Percentiles rank a stretch among this genome's conserved stretches.
Conservation (phyloP, 2,888 invertebrate genomes). For the Noctua janthe region DNA sequence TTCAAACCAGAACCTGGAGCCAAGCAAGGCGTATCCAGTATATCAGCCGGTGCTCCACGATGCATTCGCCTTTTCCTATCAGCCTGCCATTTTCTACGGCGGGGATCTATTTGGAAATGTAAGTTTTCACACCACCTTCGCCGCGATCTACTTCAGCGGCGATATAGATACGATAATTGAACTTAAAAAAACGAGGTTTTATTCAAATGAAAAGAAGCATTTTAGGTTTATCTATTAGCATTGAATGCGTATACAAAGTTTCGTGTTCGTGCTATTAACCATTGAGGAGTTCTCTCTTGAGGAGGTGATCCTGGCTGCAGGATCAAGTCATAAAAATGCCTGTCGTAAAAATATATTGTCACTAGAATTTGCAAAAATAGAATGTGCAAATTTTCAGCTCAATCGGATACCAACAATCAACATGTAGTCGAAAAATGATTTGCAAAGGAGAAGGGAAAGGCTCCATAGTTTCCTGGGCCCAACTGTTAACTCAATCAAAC, state of each 20-base stretch:
- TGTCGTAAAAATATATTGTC: too few species aligned
- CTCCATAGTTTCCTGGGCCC: too few species aligned
- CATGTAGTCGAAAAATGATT: too few species aligned
- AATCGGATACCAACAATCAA: too few species aligned
- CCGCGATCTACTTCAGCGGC: too few species aligned
- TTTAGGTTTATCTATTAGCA: neutral
- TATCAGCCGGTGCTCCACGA: slow-evolving; percentile 93
- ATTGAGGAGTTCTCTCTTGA: neutral
- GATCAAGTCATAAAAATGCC: too few species aligned
- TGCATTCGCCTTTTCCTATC: slow-evolving; percentile 88
- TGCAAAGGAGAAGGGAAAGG: too few species aligned
- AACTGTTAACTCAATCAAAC: too few species aligned
- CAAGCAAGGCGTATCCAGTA: slow-evolving; percentile 94
- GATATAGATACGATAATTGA: too few species aligned
- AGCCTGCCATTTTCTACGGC: slow-evolving; percentile 81
- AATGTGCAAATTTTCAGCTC: too few species aligned
- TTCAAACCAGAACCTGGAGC: slow-evolving; percentile 93
- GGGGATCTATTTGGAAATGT: slow-evolving; percentile 82
- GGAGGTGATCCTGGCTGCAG: neutral
- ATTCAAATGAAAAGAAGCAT: neutral
- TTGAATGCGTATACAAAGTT: neutral
- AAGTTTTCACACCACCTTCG: slow-evolving; percentile 62
- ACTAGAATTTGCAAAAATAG: too few species aligned
- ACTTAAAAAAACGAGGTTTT: neutral
- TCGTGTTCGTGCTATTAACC: neutral